Evolutionary conservation across 2,888 invertebrate genomes (phyloP).

Genomic region (Drosophila nigritarsus): DNA sequence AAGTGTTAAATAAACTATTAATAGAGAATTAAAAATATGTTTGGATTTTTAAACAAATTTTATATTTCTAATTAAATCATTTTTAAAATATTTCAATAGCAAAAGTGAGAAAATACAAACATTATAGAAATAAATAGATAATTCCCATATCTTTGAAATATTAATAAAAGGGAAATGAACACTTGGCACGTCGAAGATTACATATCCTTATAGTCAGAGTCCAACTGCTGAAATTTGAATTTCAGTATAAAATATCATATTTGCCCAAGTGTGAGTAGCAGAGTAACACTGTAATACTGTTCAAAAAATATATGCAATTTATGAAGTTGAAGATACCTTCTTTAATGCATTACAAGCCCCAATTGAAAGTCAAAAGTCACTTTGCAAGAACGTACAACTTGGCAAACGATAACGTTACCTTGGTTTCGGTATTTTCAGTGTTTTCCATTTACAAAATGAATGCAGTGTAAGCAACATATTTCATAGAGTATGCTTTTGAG

Average conservation of each 20-base stretch:
- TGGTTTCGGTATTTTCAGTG: not conserved
- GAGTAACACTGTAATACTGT: not conserved
- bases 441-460: conserved; percentile 51
- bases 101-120: not conserved
- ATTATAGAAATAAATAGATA: not conserved
- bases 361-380: not conserved
- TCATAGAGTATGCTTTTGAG: conserved; percentile 20
- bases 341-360: not conserved
- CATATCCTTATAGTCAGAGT: not conserved
- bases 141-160: not conserved
- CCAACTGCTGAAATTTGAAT: not conserved
- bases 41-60: not conserved
- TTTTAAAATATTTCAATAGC: not conserved
- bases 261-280: not conserved
- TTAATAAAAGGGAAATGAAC: not conserved
- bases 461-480: conserved; percentile 43
- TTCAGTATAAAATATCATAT: not conserved
- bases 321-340: not conserved
- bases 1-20: not conserved
- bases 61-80: not conserved
- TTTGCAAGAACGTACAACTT: not conserved
- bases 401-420: not conserved
- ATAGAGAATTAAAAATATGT: not conserved
- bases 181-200: not conserved
- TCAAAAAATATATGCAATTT: not conserved